Evolutionary conservation across 2,797 vertebrate genomes (phyloP).

Genomic region (Acipenser oxyrinchus): DNA sequence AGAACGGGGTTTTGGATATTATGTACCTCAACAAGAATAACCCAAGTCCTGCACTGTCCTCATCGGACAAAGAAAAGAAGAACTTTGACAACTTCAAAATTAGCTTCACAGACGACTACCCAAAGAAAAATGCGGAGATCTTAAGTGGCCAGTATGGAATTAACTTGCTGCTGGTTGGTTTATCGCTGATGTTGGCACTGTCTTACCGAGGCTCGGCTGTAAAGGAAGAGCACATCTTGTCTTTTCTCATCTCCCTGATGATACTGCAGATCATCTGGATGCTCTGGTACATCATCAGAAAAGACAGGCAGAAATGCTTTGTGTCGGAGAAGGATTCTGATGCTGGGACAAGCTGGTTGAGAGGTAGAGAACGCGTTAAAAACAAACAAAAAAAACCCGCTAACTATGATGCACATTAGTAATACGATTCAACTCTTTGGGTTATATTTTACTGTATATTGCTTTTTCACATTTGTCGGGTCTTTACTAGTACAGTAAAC

Average conservation of each 20-base stretch:
- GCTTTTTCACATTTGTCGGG: too few relatives aligned
- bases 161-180: constrained; percentile 78
- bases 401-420: too few relatives aligned
- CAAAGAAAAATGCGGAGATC: constrained; percentile 80
- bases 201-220: constrained; percentile 67
- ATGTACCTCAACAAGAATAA: constrained; percentile 57
- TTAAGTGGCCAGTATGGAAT: constrained; percentile 91
- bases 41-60: constrained; percentile 51
- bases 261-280: constrained; percentile 88
- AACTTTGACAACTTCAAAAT: constrained; percentile 44
- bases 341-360: constrained; percentile 83
- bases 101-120: constrained; percentile 55
- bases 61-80: constrained; percentile 52
- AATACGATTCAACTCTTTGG: too few relatives aligned
- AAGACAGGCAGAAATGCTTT: constrained; percentile 58
- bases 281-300: constrained; percentile 84
- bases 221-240: constrained; percentile 70
- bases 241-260: constrained; percentile 80
- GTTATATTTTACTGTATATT: too few relatives aligned
- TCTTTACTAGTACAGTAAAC: too few relatives aligned
- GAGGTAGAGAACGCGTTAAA: constrained; percentile 47
- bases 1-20: constrained; percentile 53
- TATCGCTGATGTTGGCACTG: constrained; percentile 79
- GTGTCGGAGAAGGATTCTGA: constrained; percentile 74
- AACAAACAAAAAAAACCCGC: too few relatives aligned